These are phyloP conservation scores for Calliphora vicina DNA, from an alignment of 1,140 invertebrate species.

Conservation along the genomic window DNA sequence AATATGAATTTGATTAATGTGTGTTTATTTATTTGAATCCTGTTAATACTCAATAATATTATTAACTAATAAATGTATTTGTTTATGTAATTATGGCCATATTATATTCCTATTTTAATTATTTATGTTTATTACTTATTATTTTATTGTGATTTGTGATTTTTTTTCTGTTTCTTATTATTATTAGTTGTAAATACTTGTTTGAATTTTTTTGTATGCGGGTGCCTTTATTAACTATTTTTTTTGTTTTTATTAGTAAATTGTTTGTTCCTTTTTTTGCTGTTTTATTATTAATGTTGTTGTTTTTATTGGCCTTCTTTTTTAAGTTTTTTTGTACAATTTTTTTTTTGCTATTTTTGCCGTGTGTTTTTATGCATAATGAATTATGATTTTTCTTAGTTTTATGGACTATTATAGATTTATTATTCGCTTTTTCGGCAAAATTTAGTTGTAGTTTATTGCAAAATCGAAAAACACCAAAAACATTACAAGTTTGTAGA, in stretches of 20 bases:
- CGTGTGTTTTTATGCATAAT: background rate
- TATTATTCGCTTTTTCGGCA: constrained; percentile 8
- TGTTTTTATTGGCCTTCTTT: constrained; percentile 9
- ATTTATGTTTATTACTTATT: background rate
- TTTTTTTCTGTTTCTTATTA: too few relatives aligned
- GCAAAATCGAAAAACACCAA: background rate
- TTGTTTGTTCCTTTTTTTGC: background rate
- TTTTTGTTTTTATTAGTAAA: background rate
- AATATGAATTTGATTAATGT: background rate
- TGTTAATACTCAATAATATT: background rate
- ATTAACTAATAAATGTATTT: background rate
- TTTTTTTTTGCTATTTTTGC: background rate
- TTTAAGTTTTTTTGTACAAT: background rate
- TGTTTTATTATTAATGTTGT: background rate
- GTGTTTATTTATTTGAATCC: background rate
- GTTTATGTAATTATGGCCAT: background rate
- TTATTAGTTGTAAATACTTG: too few relatives aligned
- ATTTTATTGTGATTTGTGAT: too few relatives aligned
- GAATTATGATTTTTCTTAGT: constrained; percentile 14
- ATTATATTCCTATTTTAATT: background rate
- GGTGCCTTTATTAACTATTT: background rate
- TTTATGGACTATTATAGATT: constrained; percentile 14
- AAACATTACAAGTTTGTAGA: background rate
- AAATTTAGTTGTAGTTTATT: background rate
- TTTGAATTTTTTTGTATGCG: too few relatives aligned